Conservation (phyloP, 2,113 vertebrate species). For the Platichthys flesus region DNA sequence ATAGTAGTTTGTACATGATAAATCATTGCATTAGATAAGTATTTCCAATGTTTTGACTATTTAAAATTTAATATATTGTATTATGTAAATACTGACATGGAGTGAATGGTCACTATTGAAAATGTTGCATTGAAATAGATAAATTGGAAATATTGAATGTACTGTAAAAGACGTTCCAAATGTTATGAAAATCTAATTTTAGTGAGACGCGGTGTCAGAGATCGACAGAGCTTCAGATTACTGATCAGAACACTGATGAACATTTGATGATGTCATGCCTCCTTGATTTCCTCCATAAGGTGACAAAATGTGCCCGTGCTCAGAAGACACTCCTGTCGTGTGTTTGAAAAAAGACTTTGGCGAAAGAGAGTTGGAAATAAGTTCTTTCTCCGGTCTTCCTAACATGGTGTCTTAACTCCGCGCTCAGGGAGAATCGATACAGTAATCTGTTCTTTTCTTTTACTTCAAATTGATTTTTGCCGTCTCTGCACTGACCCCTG, state of each 20-base stretch:
- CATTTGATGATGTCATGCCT: not conserved
- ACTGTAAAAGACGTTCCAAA: too few species aligned
- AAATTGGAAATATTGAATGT: too few species aligned
- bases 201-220: not conserved
- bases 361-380: slow-evolving; percentile 39
- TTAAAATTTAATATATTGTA: not conserved
- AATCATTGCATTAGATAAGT: not conserved
- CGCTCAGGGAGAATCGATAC: slow-evolving; percentile 73
- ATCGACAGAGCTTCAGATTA: too few species aligned
- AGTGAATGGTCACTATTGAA: not conserved
- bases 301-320: not conserved
- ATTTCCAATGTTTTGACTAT: not conserved
- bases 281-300: not conserved
- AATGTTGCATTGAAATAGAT: too few species aligned
- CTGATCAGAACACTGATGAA: slow-evolving; percentile 2
- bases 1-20: not conserved
- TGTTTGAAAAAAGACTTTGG: slow-evolving; percentile 19
- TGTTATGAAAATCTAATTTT: not conserved
- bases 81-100: not conserved
- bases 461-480: slow-evolving; percentile 80
- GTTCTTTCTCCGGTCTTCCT: slow-evolving; percentile 42
- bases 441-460: slow-evolving; percentile 76
- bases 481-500: slow-evolving; percentile 74
- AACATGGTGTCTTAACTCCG: slow-evolving; percentile 68
- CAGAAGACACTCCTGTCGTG: not conserved